Base-by-base conservation (phyloP, 2,113 vertebrate species). In the Rhinolophus ferrumequinum region DNA sequence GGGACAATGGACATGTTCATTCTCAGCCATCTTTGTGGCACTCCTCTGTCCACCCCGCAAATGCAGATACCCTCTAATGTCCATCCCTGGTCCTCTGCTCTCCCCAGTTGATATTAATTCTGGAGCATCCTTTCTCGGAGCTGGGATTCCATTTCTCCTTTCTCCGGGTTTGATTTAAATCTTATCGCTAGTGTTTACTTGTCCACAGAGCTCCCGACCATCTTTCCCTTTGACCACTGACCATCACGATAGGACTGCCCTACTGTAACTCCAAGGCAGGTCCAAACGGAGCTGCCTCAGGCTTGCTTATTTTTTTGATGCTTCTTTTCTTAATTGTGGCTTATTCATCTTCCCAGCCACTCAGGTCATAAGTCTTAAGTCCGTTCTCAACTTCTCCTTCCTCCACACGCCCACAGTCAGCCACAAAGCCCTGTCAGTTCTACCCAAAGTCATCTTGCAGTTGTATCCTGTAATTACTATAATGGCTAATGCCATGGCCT, bases 251-350 rank as follows among this genome's bases (percentile, higher is more conserved):
- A 86, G n/a, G 54, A 15, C 52, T 4, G 22, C 1, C 33, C 50
- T 1, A 5, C 1, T 0, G 0, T 1, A 26, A 9, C 15, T 24
- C 52, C 5, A 10, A 21, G 54, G 24, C 6, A 24, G 58, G 35
- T 33, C 33, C 28, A 21, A 5, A 15, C 0, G 9, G 38, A 47
- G 26, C 47, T 7, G 26, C 56, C 41, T 33, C 80, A 22, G 4
- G 30, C n/a, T 11, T 28, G 28, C 4, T 19, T 3, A 1, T 58
- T 38, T 64, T 44, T n/a, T 2, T 2, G 5, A 18, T 4, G 21
- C 15, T 38, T 41, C 28, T 72, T 58, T 62, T 56, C 72, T 88
- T 24, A 24, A 1, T 1, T 4, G 12, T 24, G n/a, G 44, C 8
- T 22, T 41, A 4, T 7, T 35, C 50, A 6, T 69, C 70, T 44